A percentile compares a stretch with the other conserved stretches of the same genome.
These are phyloP conservation scores for Oncorhynchus clarkii DNA, from an alignment of 2,113 vertebrate genomes.

Conservation along the genomic window DNA sequence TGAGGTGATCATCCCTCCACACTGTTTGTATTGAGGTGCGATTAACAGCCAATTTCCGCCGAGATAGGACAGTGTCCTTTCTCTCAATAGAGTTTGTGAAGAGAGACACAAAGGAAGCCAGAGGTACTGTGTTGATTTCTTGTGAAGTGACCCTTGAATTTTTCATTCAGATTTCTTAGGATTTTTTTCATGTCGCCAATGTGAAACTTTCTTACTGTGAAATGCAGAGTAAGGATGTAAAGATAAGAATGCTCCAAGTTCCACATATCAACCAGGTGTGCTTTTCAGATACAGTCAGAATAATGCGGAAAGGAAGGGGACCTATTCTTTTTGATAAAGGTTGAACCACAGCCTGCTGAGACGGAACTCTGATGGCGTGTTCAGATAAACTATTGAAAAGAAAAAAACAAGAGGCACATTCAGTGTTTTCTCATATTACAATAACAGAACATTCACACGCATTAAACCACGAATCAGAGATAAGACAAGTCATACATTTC, in stretches of 20 bases:
- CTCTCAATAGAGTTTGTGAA: constrained; percentile 13
- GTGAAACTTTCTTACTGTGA: constrained; percentile 5
- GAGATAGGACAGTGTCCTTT: constrained; percentile 40
- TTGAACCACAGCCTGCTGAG: constrained; percentile 37
- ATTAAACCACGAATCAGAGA: constrained; percentile 24
- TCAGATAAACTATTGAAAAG: constrained; percentile 40
- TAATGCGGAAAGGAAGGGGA: constrained; percentile 26
- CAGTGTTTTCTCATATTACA: constrained; percentile 38
- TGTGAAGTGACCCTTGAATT: constrained; percentile 47
- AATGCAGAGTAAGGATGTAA: constrained; percentile 43
- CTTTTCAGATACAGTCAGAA: constrained; percentile 49
- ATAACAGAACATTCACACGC: constrained; percentile 11
- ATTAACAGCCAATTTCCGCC: constrained; percentile 45
- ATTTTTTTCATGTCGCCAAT: constrained; percentile 47
- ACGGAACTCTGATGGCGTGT: constrained; percentile 33
- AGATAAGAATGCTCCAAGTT: constrained; percentile 39
- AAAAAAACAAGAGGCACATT: constrained; percentile 27
- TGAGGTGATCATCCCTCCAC: constrained; percentile 53
- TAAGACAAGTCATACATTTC: constrained; percentile 23
- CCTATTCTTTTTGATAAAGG: constrained; percentile 35
- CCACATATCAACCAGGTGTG: constrained; percentile 37
- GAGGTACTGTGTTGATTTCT: constrained; percentile 48
- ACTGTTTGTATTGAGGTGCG: constrained; percentile 40
- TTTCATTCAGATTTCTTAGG: constrained; percentile 25
- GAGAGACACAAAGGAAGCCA: constrained; percentile 40